Evolutionary conservation across 2,113 vertebrate species (phyloP).

Genomic region (Cyanoderma ruficeps): DNA sequence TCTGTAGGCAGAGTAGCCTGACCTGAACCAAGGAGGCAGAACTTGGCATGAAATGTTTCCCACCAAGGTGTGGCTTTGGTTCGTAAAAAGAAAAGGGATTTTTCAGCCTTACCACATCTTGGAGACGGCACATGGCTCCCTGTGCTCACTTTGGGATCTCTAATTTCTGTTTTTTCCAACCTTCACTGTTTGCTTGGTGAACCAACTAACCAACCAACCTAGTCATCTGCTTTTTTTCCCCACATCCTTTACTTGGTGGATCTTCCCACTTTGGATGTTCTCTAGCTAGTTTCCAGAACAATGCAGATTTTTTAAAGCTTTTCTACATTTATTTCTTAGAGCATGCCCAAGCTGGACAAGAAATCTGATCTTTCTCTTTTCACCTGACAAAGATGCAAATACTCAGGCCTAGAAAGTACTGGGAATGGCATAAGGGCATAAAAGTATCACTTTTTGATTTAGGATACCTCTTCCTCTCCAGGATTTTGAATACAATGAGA

Average conservation of each 20-base stretch:
- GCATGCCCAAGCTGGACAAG: background rate
- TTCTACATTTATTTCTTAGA: background rate
- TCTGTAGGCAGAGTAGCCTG: background rate
- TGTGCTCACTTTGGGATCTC: background rate
- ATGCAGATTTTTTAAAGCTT: background rate
- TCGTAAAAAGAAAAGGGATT: background rate
- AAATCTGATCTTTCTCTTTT: background rate
- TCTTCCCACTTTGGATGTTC: background rate
- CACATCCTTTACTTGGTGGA: slow-evolving; percentile 31
- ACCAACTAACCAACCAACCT: background rate
- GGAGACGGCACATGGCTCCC: background rate
- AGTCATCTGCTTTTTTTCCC: background rate
- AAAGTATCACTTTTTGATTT: background rate
- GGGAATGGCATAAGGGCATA: background rate
- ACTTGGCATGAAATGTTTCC: background rate
- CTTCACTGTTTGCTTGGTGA: background rate
- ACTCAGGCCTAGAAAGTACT: background rate
- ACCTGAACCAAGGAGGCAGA: background rate
- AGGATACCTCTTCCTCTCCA: background rate
- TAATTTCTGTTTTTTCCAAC: background rate
- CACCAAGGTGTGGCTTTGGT: background rate
- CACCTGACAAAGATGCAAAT: background rate
- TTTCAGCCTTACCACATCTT: background rate
- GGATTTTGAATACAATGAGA: background rate
- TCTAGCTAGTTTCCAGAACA: background rate